Base-by-base conservation (phyloP, 2,797 vertebrate genomes). In the Merluccius polli region DNA sequence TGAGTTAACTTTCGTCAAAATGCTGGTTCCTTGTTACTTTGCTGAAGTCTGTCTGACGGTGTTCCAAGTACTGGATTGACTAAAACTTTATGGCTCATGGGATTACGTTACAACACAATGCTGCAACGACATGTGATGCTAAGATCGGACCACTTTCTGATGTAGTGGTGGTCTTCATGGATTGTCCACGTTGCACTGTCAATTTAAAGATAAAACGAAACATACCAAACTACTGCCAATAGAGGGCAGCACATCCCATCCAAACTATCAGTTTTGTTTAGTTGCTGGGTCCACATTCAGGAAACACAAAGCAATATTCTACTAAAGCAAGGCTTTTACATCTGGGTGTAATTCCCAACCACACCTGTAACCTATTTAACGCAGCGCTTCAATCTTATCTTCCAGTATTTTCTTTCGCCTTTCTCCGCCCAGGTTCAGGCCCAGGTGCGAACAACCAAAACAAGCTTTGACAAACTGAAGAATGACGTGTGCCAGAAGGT, bases 401-500 rank as follows among this genome's bases (percentile, higher is more conserved):
- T 31, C 27, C 31, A 12, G 21, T 12, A 4, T 8, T 77, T 73
- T 70, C 74, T n/a, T 24, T 48, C 29, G 85, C 30, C 12, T 30
- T 0, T 59, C 52, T 1, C 29, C 5, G 81, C 76, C 74, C 89
- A 99, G 98, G 98, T 99, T 80, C 98, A 99, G 89, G 94, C 95
- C 77, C 96, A 99, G 93, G 98, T 99, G 76, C 95, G 98, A 79
- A 93, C 94, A 0, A 95, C 96, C 79, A 99, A 99, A 91, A 93
- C 94, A 29, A 93, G 94, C 90, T 99, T 99, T 78, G 98, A 99
- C 93, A 97, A 97, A 88, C 90, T 99, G 93, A 99, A 98, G 93
- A 97, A 93, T 75, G 98, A 99, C 10, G 98, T 99, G 33, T 99
- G 98, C 92, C 97, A 99, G 90, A 99, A 99, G 87, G 98, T 99